These are phyloP conservation scores for Hoplostethus atlanticus DNA, from an alignment of 2,797 vertebrate genomes.

Conservation along the genomic window DNA sequence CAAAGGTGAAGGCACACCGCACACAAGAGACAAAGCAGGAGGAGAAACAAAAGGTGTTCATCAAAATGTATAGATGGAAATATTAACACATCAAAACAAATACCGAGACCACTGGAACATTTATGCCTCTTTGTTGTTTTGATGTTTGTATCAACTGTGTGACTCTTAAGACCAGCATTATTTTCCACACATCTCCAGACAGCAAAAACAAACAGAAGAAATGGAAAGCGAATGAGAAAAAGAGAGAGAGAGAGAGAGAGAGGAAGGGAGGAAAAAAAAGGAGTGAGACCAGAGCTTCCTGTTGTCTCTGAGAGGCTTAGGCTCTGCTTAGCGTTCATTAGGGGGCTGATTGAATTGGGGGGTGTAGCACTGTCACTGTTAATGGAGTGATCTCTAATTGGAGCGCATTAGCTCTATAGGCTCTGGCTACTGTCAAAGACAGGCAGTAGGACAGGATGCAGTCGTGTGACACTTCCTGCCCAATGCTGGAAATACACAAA, in stretches of 20 bases:
- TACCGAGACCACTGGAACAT: slow-evolving; percentile 10
- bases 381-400: slow-evolving; percentile 83
- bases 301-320: slow-evolving; percentile 59
- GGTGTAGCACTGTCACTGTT: slow-evolving; percentile 82
- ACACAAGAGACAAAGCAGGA: slow-evolving; percentile 33
- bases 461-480: slow-evolving; percentile 9
- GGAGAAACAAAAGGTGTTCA: slow-evolving; percentile 29
- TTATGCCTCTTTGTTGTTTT: slow-evolving; percentile 8
- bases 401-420: slow-evolving; percentile 68
- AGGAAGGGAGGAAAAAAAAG: background rate
- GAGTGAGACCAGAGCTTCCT: slow-evolving; percentile 40
- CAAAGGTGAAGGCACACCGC: slow-evolving; percentile 40
- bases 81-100: slow-evolving; percentile 51
- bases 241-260: slow-evolving; percentile 31
- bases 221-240: slow-evolving; percentile 3
- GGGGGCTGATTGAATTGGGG: slow-evolving; percentile 77
- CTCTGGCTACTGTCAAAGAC: slow-evolving; percentile 72
- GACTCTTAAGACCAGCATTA: slow-evolving; percentile 2
- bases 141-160: slow-evolving; percentile 16
- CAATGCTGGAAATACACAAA: slow-evolving; percentile 7
- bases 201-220: background rate
- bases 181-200: background rate
- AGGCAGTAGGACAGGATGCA: slow-evolving; percentile 51
- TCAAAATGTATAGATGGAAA: slow-evolving; percentile 38
- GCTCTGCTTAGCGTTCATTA: slow-evolving; percentile 81